phyloP scores from a whole-genome alignment of 2,888 invertebrate genomes.

The Xylocampa areola region DNA sequence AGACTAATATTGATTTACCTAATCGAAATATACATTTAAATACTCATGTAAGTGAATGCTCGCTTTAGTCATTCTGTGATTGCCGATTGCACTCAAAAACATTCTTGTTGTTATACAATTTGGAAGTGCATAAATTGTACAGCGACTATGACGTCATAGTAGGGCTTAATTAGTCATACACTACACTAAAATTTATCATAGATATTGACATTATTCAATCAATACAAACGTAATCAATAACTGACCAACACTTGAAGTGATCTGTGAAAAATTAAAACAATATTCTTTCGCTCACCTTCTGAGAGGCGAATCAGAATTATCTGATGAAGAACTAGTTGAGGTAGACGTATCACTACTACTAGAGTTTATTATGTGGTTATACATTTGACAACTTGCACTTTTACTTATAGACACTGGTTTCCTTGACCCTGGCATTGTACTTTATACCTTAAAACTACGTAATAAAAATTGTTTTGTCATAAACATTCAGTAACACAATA shows the following conservation, averaged over 20 bases:
- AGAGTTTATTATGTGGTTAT: slow-evolving; percentile 66
- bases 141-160: too few relatives aligned
- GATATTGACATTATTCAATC: too few relatives aligned
- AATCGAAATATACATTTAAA: too few relatives aligned
- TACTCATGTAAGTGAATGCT: too few relatives aligned
- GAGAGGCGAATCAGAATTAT: slow-evolving; percentile 76
- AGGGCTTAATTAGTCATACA: too few relatives aligned
- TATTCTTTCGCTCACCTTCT: slow-evolving; percentile 83
- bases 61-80: too few relatives aligned
- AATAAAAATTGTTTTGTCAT: slow-evolving; percentile 32
- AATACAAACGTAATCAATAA: background rate
- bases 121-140: too few relatives aligned
- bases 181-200: too few relatives aligned
- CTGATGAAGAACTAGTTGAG: slow-evolving; percentile 76
- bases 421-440: slow-evolving; percentile 45
- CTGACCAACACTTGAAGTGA: background rate
- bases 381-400: slow-evolving; percentile 76
- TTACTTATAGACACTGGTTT: slow-evolving; percentile 65
- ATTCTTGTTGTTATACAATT: too few relatives aligned
- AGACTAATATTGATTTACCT: too few relatives aligned
- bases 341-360: slow-evolving; percentile 78
- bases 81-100: too few relatives aligned
- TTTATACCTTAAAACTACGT: slow-evolving; percentile 42
- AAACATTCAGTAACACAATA: slow-evolving; percentile 19
- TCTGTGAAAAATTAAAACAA: too few relatives aligned